phyloP scores from a whole-genome alignment of 2,113 vertebrate genomes.

The Passer montanus region DNA sequence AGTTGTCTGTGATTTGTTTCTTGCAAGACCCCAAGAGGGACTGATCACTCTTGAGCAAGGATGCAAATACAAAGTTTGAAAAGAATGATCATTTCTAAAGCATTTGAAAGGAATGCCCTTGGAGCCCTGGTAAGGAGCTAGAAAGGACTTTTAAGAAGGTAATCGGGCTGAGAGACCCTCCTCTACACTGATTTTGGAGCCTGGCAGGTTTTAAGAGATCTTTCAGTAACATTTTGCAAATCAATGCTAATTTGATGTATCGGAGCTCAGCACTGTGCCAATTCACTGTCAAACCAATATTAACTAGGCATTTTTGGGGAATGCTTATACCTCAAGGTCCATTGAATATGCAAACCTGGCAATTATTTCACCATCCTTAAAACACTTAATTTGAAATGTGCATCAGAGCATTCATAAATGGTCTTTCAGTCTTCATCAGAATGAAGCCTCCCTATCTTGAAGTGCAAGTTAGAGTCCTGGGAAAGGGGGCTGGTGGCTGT shows the following conservation, averaged over 20 bases:
- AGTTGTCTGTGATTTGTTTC: too few relatives aligned
- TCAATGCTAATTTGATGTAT: constrained; percentile 73
- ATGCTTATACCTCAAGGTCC: constrained; percentile 60
- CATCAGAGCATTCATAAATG: constrained; percentile 13
- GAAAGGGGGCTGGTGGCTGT: background rate
- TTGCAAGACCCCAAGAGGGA: background rate
- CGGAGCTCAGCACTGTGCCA: constrained; percentile 14
- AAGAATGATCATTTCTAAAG: constrained; percentile 8
- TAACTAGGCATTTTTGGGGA: constrained; percentile 54
- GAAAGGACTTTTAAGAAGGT: background rate
- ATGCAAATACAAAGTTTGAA: background rate
- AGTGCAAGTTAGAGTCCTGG: background rate
- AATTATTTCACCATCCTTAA: constrained; percentile 45
- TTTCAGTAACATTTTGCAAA: constrained; percentile 63
- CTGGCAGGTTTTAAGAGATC: constrained; percentile 69
- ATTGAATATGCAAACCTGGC: constrained; percentile 69
- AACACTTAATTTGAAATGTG: constrained; percentile 33
- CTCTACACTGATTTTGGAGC: constrained; percentile 60
- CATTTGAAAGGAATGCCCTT: constrained; percentile 36
- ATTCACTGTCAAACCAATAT: constrained; percentile 64
- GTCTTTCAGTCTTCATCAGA: background rate
- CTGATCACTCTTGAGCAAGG: background rate
- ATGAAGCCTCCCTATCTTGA: background rate
- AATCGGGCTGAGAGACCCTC: background rate
- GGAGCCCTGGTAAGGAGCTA: constrained; percentile 27